Evolutionary conservation across 2,888 invertebrate species (phyloP), one percentile per base, ranked within the genome.

Genomic region (Eucriotettix oculatus): DNA sequence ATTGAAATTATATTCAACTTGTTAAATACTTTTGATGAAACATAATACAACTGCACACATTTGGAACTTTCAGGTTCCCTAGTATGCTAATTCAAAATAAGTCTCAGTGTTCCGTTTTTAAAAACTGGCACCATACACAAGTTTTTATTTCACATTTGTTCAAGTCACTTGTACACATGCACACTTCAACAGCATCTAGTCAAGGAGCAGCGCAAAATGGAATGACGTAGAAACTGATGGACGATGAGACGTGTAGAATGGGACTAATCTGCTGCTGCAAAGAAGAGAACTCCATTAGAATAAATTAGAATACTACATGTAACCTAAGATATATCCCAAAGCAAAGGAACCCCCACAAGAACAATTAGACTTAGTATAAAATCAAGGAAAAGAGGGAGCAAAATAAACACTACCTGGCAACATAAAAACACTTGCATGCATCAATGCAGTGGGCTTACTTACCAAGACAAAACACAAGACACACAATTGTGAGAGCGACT

Each of bases 381-480:
- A 58, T 62, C 59, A 56, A 53, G 57, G 48, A 14, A 29, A 55
- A 55, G 55, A 41, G 55, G 55, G 40, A 55, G 55, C 42, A 10
- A 55, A 41, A 55, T 55, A 1, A 29, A 42, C 29, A 29, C 29
- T 29, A 29, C 29, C 29, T 29, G 55, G n/a, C 55, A 55, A 55
- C 42, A 57, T 29, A 29, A 29, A 29, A 29, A 29, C 29, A 29
- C 29, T 29, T 29, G 29, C 44, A 52, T 58, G 40, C 52, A 55
- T 40, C 44, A 55, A 42, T 55, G 55, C 55, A 55, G n/a, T 41
- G 16, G 11, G 17, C 40, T 64, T 66, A 66, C 66, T 66, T 66
- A 66, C 66, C 66, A 66, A 66, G 63, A 65, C 65, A 65, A 62
- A 63, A 59, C 60, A 64, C 65, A 62, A 61, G 60, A 60, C 59